Conservation (phyloP, 2,797 vertebrate genomes). For the Acanthurus lineatus region DNA sequence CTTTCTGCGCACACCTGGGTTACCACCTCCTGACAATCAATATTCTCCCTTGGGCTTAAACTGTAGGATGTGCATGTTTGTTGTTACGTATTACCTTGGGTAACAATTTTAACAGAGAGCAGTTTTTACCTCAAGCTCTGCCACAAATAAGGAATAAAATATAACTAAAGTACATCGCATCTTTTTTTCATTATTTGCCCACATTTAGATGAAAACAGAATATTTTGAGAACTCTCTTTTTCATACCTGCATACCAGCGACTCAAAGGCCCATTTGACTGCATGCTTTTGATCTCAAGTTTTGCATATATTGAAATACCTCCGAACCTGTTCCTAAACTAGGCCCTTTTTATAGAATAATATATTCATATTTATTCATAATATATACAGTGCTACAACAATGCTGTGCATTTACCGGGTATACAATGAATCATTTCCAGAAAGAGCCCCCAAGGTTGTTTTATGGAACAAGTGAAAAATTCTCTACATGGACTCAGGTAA, state of each 20-base stretch:
- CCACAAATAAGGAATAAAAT: slow-evolving; percentile 1
- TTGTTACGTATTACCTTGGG: not conserved
- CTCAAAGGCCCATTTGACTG: slow-evolving; percentile 40
- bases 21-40: slow-evolving; percentile 49
- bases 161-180: slow-evolving; percentile 5
- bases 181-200: slow-evolving; percentile 14
- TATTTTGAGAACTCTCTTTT: slow-evolving; percentile 52
- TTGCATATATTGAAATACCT: slow-evolving; percentile 60
- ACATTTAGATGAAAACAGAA: slow-evolving; percentile 59
- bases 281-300: slow-evolving; percentile 67
- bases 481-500: slow-evolving; percentile 16
- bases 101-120: slow-evolving; percentile 2
- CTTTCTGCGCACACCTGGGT: slow-evolving; percentile 66
- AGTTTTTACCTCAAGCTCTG: not conserved
- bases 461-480: slow-evolving; percentile 36
- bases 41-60: slow-evolving; percentile 5
- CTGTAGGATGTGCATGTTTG: slow-evolving; percentile 6
- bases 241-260: slow-evolving; percentile 50
- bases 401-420: slow-evolving; percentile 45
- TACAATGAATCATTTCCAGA: slow-evolving; percentile 46
- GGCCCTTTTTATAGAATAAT: slow-evolving; percentile 51
- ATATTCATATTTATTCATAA: slow-evolving; percentile 70
- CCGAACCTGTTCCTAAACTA: slow-evolving; percentile 58
- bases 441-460: slow-evolving; percentile 26
- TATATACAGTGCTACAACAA: slow-evolving; percentile 33